phyloP scores from a whole-genome alignment of 1,140 invertebrate genomes.

The Planococcus citri region DNA sequence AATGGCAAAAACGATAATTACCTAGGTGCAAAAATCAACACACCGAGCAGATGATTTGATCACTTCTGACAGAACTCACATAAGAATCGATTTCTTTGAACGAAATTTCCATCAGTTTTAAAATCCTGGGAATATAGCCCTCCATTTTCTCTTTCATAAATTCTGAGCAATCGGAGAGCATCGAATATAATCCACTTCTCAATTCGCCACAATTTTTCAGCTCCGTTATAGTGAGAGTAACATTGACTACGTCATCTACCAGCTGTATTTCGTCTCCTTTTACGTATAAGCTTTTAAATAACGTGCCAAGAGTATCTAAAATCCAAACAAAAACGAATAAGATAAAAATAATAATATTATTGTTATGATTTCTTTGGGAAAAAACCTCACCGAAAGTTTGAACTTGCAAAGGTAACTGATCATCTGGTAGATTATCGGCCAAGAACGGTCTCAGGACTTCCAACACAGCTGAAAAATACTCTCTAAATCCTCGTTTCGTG shows the following conservation, averaged over 20 bases:
- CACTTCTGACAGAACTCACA: no score
- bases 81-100: background rate
- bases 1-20: background rate
- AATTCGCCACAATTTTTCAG: slow-evolving; percentile 9
- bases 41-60: no score
- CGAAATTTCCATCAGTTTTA: slow-evolving; percentile 1
- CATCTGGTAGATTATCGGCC: slow-evolving; percentile 5
- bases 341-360: no score
- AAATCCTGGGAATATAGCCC: background rate
- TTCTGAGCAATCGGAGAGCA: slow-evolving; percentile 5
- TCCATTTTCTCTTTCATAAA: slow-evolving; percentile 20
- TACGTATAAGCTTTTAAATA: slow-evolving; percentile 8
- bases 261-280: slow-evolving; percentile 6
- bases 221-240: background rate
- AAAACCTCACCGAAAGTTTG: background rate
- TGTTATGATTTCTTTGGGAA: background rate
- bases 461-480: background rate
- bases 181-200: slow-evolving; percentile 2
- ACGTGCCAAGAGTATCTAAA: background rate
- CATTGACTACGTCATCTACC: background rate
- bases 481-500: background rate
- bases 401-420: slow-evolving; percentile 9
- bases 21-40: no score
- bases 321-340: background rate
- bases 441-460: slow-evolving; percentile 2